Evolutionary conservation across 2,888 invertebrate genomes (phyloP).

Genomic region (Steinernema scapterisci): DNA sequence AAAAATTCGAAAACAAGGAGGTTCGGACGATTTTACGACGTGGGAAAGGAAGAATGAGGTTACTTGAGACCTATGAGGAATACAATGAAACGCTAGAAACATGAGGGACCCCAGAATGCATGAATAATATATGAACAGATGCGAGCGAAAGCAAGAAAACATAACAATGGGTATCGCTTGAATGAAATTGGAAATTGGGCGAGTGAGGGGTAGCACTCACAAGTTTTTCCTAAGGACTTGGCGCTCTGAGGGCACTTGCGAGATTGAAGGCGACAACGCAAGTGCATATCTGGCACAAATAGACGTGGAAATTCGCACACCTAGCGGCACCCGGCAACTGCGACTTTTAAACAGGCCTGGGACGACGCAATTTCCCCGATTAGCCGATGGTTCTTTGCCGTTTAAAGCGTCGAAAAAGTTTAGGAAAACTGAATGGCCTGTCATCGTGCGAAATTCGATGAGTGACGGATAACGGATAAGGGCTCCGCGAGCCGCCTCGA

Average conservation of each 20-base stretch:
- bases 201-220: background rate
- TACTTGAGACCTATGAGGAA: background rate
- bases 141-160: slow-evolving; percentile 18
- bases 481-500: background rate
- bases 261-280: background rate
- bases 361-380: no score
- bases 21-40: background rate
- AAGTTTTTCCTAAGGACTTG: background rate
- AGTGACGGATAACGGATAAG: background rate
- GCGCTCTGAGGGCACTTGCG: background rate
- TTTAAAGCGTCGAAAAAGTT: no score
- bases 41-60: background rate
- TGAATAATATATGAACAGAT: slow-evolving; percentile 27
- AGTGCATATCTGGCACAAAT: background rate
- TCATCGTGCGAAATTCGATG: background rate
- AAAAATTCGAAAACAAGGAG: slow-evolving; percentile 8
- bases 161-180: slow-evolving; percentile 18
- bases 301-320: no score
- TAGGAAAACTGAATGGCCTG: no score
- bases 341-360: no score
- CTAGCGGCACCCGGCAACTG: no score
- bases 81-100: slow-evolving; percentile 30
- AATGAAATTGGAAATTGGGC: slow-evolving; percentile 1
- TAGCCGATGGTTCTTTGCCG: no score
- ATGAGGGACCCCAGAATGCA: slow-evolving; percentile 26